Conservation (phyloP, 23 tunicate genomes). For the Styela plicata region DNA sequence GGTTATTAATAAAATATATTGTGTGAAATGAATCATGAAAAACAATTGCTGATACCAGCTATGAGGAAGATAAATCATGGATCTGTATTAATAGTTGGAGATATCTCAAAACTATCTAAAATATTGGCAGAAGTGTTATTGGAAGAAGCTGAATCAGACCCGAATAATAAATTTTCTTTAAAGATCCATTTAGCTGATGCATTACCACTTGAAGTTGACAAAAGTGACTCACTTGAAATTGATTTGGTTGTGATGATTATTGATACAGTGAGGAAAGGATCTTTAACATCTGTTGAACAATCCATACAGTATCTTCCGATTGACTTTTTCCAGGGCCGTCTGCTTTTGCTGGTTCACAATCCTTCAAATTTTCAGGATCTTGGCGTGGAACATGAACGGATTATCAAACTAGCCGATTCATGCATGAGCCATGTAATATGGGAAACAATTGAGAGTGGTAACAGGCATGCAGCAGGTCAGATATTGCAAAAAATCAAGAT, state of each 20-base stretch:
- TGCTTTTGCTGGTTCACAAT: not conserved
- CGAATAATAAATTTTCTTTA: not conserved
- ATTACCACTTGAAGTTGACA: not conserved
- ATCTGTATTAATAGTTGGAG: not conserved
- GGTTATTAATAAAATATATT: too few relatives aligned
- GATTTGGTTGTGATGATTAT: constrained; percentile 2
- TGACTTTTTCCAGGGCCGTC: not conserved
- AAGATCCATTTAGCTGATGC: not conserved
- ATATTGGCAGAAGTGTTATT: not conserved
- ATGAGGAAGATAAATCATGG: not conserved
- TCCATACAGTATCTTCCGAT: not conserved
- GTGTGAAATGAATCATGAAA: not conserved
- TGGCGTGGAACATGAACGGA: not conserved
- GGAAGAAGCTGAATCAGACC: not conserved
- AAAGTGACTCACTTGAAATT: not conserved
- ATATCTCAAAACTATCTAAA: not conserved
- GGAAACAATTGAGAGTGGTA: not conserved
- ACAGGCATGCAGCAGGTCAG: not conserved
- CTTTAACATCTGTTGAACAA: not conserved
- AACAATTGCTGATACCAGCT: not conserved
- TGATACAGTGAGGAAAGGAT: not conserved
- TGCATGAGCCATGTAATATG: not conserved
- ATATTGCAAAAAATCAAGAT: not conserved
- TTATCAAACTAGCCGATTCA: not conserved
- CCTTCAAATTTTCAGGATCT: not conserved